Base-by-base conservation (phyloP, 2,113 vertebrate species). In the Alectura lathami region DNA sequence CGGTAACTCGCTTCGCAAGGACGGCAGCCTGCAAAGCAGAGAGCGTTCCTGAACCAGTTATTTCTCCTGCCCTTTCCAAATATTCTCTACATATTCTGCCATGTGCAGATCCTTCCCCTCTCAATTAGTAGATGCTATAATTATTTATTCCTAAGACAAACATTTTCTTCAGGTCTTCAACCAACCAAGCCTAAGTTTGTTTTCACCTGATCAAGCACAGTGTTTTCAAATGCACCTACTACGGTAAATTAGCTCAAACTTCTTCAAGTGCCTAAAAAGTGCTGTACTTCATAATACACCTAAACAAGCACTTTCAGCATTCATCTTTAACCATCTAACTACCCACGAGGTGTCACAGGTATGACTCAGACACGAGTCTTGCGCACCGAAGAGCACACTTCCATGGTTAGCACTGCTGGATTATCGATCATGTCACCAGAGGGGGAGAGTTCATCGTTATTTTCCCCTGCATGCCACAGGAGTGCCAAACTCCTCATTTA, bases 301-400 rank as follows among this genome's bases (percentile, higher is more conserved):
- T 32, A 22, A 81, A 51, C 20, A 56, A 45, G 47, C 17, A 20
- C 13, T 91, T 66, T 11, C 1, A 57, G 50, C 11, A 16, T 11
- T 62, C 51, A 29, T 32, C 34, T 63, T 88, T 40, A 36, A 77
- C 32, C 60, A 76, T 69, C 40, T 56, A 86, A 67, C 23, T 56
- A 84, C 45, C 47, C 47, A 57, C 1, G 7, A 92, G 45, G 13
- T 66, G 53, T 30, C 53, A 38, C 0, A 0, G 18, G 27, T 20
- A 20, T 50, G 70, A 90, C 75, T 62, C 40, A 38, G 48, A 78
- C 22, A 42, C 82, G 57, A 77, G 62, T 30, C 47, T 13, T 77
- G n/a, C 34, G 83, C 47, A n/a, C n/a, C 40, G 26, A 45, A 3
- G 42, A 21, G 17, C 30, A 62, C n/a, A 11, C 50, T 17, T 64